These are phyloP conservation scores for Rallus crepitans DNA, from an alignment of 2,797 vertebrate genomes.

Conservation along the genomic window DNA sequence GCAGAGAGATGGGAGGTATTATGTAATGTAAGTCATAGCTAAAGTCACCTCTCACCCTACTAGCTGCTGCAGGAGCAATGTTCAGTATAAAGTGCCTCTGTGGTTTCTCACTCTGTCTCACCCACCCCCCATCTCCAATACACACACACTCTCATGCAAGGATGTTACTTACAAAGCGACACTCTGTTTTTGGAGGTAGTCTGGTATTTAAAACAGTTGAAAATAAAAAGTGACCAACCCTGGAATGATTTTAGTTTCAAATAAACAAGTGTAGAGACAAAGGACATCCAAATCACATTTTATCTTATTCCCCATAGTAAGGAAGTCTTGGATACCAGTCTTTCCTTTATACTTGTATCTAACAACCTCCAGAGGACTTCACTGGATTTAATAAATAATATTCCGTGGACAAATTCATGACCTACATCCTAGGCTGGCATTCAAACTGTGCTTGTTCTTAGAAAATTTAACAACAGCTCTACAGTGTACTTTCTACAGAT, in stretches of 20 bases:
- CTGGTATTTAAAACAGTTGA: background rate
- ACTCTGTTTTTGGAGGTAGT: background rate
- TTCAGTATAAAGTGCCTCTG: conserved; percentile 55
- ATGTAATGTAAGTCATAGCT: conserved; percentile 75
- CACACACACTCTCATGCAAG: background rate
- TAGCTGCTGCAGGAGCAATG: conserved; percentile 61
- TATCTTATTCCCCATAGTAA: background rate
- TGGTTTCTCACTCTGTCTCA: conserved; percentile 64
- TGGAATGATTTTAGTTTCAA: background rate
- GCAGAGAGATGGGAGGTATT: conserved; percentile 79
- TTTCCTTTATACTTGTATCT: conserved; percentile 13
- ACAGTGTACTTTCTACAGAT: conserved; percentile 43
- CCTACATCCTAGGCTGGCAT: conserved; percentile 63
- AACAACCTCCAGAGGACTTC: conserved; percentile 19
- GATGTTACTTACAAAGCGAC: background rate
- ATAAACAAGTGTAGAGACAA: background rate
- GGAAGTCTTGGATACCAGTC: conserved; percentile 14
- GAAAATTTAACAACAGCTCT: conserved; percentile 72
- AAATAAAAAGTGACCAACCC: background rate
- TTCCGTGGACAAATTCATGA: conserved; percentile 11
- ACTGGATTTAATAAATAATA: conserved; percentile 48
- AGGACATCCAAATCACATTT: background rate
- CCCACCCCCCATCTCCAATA: background rate
- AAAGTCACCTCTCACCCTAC: conserved; percentile 70
- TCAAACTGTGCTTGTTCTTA: conserved; percentile 69